A percentile compares a stretch with the other conserved stretches of the same genome.
These are phyloP conservation scores for Monodelphis domestica DNA, from an alignment of 2,797 vertebrate species.

Conservation along the genomic window DNA sequence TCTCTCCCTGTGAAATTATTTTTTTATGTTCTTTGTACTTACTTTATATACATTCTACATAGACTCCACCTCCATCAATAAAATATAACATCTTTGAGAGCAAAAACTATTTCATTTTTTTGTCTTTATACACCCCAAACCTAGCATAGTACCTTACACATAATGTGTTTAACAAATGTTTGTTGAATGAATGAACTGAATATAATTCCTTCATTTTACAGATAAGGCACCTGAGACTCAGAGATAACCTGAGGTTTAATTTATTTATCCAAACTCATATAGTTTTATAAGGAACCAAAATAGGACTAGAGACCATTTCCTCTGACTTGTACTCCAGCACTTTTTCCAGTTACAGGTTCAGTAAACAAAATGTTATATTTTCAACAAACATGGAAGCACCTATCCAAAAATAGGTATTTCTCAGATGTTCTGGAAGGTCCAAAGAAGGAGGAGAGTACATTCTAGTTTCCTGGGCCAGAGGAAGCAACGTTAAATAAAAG, in stretches of 20 bases:
- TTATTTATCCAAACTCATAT: neutral
- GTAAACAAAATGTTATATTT: neutral
- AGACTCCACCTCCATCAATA: neutral
- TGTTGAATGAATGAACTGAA: neutral
- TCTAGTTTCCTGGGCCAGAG: neutral
- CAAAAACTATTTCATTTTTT: too few relatives aligned
- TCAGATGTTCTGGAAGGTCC: neutral
- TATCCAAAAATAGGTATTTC: neutral
- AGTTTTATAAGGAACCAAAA: neutral
- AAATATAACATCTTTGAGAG: neutral
- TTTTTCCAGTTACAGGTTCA: neutral
- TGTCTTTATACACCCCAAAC: neutral
- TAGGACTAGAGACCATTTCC: neutral
- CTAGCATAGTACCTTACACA: too few relatives aligned
- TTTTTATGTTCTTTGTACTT: neutral
- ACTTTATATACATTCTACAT: neutral
- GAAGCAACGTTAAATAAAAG: neutral
- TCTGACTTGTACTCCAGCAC: neutral
- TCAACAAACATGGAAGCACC: too few relatives aligned
- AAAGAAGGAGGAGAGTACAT: neutral
- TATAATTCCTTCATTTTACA: neutral
- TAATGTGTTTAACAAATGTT: neutral
- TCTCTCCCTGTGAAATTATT: neutral
- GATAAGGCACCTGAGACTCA: too few relatives aligned
- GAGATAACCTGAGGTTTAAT: too few relatives aligned